Conservation (phyloP, 1,140 invertebrate species). For the Ceratoteleas bidentatus region DNA sequence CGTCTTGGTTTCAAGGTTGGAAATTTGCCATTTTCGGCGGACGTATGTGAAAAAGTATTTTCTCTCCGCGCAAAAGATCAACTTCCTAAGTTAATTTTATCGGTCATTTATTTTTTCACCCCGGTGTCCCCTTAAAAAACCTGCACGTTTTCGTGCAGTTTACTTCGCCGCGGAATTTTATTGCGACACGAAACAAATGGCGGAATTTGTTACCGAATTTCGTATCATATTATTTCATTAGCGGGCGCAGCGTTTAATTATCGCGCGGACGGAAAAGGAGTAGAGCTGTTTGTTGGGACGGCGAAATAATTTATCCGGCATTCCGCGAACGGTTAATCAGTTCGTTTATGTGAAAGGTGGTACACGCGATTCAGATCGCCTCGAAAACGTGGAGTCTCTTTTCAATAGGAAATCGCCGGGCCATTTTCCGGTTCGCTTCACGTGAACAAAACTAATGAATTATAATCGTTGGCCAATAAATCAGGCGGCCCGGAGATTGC, state of each 20-base stretch:
- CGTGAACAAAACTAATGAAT: slow-evolving; percentile 51
- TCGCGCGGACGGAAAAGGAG: not conserved
- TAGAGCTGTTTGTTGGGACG: slow-evolving; percentile 11
- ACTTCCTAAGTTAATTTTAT: too few relatives aligned
- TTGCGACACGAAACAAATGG: not conserved
- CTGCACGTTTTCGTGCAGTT: not conserved
- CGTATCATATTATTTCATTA: not conserved
- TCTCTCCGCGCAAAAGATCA: too few relatives aligned
- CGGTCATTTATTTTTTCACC: too few relatives aligned
- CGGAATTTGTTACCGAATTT: not conserved
- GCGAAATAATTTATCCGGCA: slow-evolving; percentile 40
- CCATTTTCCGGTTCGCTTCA: slow-evolving; percentile 45
- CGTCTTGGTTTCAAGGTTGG: too few relatives aligned
- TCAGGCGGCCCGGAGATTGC: slow-evolving; percentile 21
- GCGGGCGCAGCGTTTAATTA: slow-evolving; percentile 8
- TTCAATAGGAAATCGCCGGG: slow-evolving; percentile 30
- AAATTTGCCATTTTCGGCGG: too few relatives aligned
- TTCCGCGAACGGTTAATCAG: slow-evolving; percentile 43
- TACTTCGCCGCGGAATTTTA: too few relatives aligned
- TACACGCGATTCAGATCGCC: slow-evolving; percentile 25
- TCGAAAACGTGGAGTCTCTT: slow-evolving; percentile 39
- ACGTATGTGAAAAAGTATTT: too few relatives aligned
- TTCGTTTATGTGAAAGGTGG: slow-evolving; percentile 54
- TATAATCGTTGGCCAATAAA: slow-evolving; percentile 52
- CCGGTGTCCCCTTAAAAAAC: too few relatives aligned